Conservation (phyloP, 2,888 invertebrate species). For the Epiblema foenella region DNA sequence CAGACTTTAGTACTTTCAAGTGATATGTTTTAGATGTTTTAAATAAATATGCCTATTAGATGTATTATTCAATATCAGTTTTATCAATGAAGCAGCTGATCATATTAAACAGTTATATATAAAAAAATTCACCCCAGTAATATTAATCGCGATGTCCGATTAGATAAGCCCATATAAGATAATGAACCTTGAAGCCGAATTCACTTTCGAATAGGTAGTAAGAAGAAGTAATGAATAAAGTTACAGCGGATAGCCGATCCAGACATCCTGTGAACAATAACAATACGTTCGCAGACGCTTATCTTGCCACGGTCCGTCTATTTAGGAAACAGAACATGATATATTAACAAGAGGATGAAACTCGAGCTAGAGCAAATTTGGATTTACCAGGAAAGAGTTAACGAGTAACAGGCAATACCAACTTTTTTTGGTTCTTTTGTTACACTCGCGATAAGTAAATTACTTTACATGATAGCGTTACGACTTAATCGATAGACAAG, state of each 20-base stretch:
- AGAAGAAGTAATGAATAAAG: conserved; percentile 51
- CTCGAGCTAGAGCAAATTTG: conserved; percentile 9
- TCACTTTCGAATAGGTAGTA: conserved; percentile 41
- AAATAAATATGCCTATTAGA: too few relatives aligned
- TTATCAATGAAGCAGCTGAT: conserved; percentile 29
- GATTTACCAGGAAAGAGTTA: conserved; percentile 17
- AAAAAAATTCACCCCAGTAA: conserved; percentile 25
- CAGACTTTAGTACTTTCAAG: too few relatives aligned
- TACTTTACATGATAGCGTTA: conserved; percentile 22
- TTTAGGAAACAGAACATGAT: conserved; percentile 43
- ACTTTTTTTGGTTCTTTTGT: conserved; percentile 36
- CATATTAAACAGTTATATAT: conserved; percentile 6
- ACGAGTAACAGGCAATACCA: conserved; percentile 16
- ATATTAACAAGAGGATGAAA: conserved; percentile 34
- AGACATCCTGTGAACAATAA: conserved; percentile 63
- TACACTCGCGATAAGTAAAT: conserved; percentile 18
- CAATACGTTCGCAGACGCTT: conserved; percentile 45
- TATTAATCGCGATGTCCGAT: conserved; percentile 23
- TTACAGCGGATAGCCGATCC: conserved; percentile 63
- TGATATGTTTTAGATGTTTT: too few relatives aligned
- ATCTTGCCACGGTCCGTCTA: conserved; percentile 38
- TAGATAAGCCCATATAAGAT: conserved; percentile 52
- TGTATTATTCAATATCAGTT: neutral
- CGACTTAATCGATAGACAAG: conserved; percentile 31
- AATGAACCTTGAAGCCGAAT: conserved; percentile 50